A percentile compares a stretch with the other conserved stretches of the same genome.
Conservation (phyloP, 2,113 vertebrate species). For the Bucco capensis region DNA sequence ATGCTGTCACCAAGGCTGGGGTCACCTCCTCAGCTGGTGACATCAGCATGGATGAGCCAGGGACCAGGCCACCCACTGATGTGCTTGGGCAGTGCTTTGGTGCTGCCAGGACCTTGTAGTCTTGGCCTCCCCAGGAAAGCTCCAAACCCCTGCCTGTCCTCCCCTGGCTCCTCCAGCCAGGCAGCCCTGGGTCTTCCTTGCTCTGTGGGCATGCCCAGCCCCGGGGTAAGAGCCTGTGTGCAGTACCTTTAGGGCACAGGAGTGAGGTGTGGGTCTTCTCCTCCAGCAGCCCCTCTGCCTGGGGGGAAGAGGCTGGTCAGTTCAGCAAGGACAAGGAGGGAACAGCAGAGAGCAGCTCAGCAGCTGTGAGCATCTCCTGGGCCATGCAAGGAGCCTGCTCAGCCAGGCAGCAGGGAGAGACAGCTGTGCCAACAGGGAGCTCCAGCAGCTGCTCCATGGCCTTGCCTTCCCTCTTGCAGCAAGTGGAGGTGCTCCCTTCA, state of each 20-base stretch:
- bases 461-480: neutral
- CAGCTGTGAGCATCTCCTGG: neutral
- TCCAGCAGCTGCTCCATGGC: neutral
- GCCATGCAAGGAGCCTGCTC: neutral
- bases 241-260: constrained; percentile 43
- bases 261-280: constrained; percentile 55
- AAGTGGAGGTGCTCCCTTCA: neutral
- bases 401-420: neutral
- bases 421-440: neutral
- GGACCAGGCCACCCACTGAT: neutral
- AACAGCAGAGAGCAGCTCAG: neutral
- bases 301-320: neutral
- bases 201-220: neutral
- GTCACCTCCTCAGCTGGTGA: neutral
- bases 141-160: neutral
- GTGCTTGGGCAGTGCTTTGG: neutral
- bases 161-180: neutral
- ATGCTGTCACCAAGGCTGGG: neutral
- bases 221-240: neutral
- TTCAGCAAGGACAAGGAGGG: neutral
- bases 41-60: neutral
- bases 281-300: constrained; percentile 55
- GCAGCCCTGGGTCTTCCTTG: neutral
- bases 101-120: neutral
- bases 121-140: neutral